Evolutionary conservation across 1,140 invertebrate genomes (phyloP).

Genomic region (Leptinotarsa texana): DNA sequence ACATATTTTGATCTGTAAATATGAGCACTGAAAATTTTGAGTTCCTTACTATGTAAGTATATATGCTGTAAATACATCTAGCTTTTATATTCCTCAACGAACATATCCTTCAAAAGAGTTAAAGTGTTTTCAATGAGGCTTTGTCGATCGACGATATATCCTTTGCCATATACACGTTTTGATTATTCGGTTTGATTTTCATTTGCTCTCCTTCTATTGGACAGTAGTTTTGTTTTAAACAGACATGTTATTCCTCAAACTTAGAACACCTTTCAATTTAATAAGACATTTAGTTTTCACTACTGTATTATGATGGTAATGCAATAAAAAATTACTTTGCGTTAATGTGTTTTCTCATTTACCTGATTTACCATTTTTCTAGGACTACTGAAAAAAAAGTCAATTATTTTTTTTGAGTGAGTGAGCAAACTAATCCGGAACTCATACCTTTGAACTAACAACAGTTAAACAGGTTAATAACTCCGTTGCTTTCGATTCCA

Average conservation of each 20-base stretch:
- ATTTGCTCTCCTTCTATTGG: background rate
- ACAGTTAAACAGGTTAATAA: too few relatives aligned
- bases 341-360: background rate
- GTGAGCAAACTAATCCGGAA: too few relatives aligned
- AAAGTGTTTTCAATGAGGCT: background rate
- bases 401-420: too few relatives aligned
- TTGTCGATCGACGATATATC: background rate
- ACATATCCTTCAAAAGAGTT: slow-evolving; percentile 4
- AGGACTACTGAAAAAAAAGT: too few relatives aligned
- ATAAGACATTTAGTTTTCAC: background rate
- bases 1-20: slow-evolving; percentile 7
- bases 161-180: background rate
- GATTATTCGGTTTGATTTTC: background rate
- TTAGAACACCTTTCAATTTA: too few relatives aligned
- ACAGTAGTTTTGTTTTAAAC: background rate
- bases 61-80: slow-evolving; percentile 10
- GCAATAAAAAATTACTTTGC: background rate
- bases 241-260: too few relatives aligned
- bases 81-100: slow-evolving; percentile 12
- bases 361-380: background rate
- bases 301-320: background rate
- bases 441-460: too few relatives aligned
- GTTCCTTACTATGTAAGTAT: slow-evolving; percentile 20
- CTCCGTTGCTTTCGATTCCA: too few relatives aligned
- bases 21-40: slow-evolving; percentile 9